A percentile compares a stretch with the other conserved stretches of the same genome.
phyloP scores from a whole-genome alignment of 1,140 invertebrate genomes.

The Anoplophora glabripennis region DNA sequence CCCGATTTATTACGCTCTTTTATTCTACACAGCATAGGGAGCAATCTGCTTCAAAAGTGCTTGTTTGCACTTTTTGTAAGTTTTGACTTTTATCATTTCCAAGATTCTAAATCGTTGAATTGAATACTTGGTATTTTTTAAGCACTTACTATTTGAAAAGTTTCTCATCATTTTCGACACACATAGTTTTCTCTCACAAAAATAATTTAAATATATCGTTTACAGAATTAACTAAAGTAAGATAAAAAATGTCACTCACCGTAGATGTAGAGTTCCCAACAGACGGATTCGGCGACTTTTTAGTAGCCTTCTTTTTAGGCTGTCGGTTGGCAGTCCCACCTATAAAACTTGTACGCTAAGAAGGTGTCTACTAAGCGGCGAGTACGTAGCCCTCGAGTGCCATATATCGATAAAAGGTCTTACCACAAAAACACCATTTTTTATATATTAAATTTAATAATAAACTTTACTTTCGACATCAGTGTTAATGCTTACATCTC shows the following conservation, averaged over 20 bases:
- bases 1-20: too few relatives aligned
- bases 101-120: too few relatives aligned
- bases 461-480: constrained; percentile 44
- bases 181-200: too few relatives aligned
- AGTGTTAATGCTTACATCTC: constrained; percentile 41
- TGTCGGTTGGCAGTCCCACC: constrained; percentile 41
- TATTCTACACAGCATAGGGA: too few relatives aligned
- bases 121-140: too few relatives aligned
- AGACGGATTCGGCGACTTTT: constrained; percentile 48
- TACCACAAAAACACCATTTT: constrained; percentile 39
- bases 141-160: too few relatives aligned
- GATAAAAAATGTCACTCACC: constrained; percentile 24
- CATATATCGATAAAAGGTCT: constrained; percentile 32
- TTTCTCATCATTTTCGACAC: too few relatives aligned
- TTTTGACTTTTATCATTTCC: too few relatives aligned
- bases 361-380: constrained; percentile 4
- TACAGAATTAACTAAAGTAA: too few relatives aligned
- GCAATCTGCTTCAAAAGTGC: too few relatives aligned
- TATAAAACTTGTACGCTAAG: constrained; percentile 40
- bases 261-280: constrained; percentile 17
- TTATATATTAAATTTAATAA: constrained; percentile 45
- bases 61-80: too few relatives aligned
- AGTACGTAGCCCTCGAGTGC: constrained; percentile 24
- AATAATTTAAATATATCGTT: too few relatives aligned
- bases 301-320: constrained; percentile 48